A percentile compares a stretch with the other conserved stretches of the same genome.
Evolutionary conservation across 23 tunicate genomes (phyloP).

Genomic region (Botrylloides violaceus): DNA sequence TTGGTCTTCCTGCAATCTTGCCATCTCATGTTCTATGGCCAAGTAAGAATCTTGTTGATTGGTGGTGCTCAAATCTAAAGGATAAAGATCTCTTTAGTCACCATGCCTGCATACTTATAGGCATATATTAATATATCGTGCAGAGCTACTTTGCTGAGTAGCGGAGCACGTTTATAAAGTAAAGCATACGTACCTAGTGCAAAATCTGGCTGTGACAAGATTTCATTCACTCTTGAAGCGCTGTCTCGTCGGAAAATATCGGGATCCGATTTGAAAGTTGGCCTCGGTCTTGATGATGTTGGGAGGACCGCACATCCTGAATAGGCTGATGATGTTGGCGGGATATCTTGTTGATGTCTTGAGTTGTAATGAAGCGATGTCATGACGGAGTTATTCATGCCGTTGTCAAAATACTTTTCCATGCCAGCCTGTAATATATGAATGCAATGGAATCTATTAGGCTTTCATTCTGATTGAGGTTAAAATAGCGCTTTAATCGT

Average conservation of each 20-base stretch:
- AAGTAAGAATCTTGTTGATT: neutral
- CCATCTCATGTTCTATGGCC: neutral
- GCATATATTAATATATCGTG: no score
- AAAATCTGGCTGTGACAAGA: conserved; percentile 18
- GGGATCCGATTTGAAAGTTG: conserved; percentile 66
- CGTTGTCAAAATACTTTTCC: conserved; percentile 15
- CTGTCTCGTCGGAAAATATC: conserved; percentile 65
- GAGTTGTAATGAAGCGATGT: neutral
- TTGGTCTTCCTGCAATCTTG: neutral
- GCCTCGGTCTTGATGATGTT: conserved; percentile 35
- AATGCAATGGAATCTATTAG: neutral
- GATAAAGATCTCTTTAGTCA: no score
- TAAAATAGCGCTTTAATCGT: neutral
- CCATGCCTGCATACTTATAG: no score
- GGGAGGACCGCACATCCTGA: conserved; percentile 34
- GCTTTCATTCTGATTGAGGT: neutral
- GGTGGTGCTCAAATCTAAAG: neutral
- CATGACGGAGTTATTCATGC: neutral
- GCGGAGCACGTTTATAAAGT: no score
- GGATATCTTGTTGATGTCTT: conserved; percentile 7
- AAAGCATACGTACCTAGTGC: conserved; percentile 24
- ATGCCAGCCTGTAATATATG: conserved; percentile 10
- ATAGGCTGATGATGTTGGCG: conserved; percentile 10
- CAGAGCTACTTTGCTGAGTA: no score
- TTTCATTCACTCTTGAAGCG: conserved; percentile 82